Base-by-base conservation (phyloP, 1,140 invertebrate genomes). In the Tribolium castaneum region DNA sequence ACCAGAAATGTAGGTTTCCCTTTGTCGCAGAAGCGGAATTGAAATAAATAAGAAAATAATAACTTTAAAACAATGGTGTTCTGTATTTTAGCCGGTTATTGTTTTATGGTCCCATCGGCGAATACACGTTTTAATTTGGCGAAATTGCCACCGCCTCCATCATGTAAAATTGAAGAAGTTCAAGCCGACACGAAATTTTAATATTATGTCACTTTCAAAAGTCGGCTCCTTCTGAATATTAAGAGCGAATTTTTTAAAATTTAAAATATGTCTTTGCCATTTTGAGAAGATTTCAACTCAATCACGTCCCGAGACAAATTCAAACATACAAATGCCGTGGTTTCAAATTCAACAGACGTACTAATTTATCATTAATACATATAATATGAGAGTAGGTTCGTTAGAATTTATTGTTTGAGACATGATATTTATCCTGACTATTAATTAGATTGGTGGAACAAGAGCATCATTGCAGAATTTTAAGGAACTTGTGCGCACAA, bases 371-470 rank as follows among this genome's bases (percentile, higher is more conserved):
- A 66, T 66, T 66, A 66, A 66, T 66, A 52, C 50, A 19, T 52
- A 66, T 66, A 66, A 66, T 66, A 35, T 35, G 59, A 66, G 59
- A 66, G 59, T 66, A 34, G 59, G 59, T 66, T 66, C 59, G 59
- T 66, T 66, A 66, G 59, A 30, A 35, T 66, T 66, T 66, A 66
- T 66, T 66, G 59, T 66, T 66, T 66, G 59, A 22, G 30, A 66
- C 59, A 35, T 14, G 30, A 35, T 30, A 66, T 66, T 66, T 66
- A 22, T 16, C n/a, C 30, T 35, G 59, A 66, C 59, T 66, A 35
- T 66, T 66, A 66, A 66, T 66, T 66, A 66, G 59, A 66, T 14
- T 66, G 19, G 1, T n/a, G 13, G 25, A 66, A 66, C 59, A 66
- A 66, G 10, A 34, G 59, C 14, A 66, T 66, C 59, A 10, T 66